Percentiles rank a stretch among this genome's conserved stretches.
These are phyloP conservation scores for Lasiommata megera DNA, from an alignment of 2,888 invertebrate genomes.

Conservation along the genomic window DNA sequence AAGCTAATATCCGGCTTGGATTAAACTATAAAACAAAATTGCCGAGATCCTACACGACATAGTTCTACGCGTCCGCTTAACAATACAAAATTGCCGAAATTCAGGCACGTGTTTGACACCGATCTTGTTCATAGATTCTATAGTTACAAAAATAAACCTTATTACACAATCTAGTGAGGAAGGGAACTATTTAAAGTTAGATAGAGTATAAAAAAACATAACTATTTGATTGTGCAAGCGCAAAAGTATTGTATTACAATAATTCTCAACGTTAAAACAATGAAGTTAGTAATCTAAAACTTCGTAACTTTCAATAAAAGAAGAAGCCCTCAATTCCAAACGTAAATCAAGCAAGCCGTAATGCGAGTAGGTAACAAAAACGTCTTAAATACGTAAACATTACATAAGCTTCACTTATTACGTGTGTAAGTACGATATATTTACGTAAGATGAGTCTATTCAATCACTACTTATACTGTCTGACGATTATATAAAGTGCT, in stretches of 20 bases:
- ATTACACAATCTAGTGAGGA: too few species aligned
- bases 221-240: too few species aligned
- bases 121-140: background rate
- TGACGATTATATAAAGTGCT: slow-evolving; percentile 60
- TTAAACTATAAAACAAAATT: background rate
- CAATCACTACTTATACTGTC: slow-evolving; percentile 64
- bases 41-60: background rate
- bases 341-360: slow-evolving; percentile 12
- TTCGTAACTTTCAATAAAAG: background rate
- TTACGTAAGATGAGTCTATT: slow-evolving; percentile 75
- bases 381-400: slow-evolving; percentile 46
- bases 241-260: too few species aligned
- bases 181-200: too few species aligned
- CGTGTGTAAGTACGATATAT: slow-evolving; percentile 62
- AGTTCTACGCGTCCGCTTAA: background rate
- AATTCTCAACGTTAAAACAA: too few species aligned
- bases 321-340: background rate
- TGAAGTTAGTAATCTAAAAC: too few species aligned
- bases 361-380: slow-evolving; percentile 21
- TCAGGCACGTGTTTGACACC: slow-evolving; percentile 6
- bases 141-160: background rate
- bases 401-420: slow-evolving; percentile 56
- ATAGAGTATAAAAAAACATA: too few species aligned
- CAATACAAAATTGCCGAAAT: slow-evolving; percentile 4
- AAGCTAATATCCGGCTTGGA: background rate